Base-by-base conservation (phyloP, 2,888 invertebrate genomes). In the Cosmorhoe ocellata region DNA sequence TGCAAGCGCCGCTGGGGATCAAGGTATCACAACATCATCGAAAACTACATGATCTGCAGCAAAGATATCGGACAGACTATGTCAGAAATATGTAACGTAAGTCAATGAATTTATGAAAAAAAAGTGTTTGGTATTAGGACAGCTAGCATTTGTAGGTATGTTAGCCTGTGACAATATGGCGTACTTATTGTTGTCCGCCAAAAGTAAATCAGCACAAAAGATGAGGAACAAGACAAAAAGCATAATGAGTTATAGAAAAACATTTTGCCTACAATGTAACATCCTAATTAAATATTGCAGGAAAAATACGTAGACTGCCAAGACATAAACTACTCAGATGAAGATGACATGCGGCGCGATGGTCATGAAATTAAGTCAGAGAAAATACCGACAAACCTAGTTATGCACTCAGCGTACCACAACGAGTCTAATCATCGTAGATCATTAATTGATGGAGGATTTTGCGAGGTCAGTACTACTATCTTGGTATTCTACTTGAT, bases 21-120 rank as follows among this genome's bases (percentile, higher is more conserved):
- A 0, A 73, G 84, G 0, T 87, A 86, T 58, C 76, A 79, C 60
- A 84, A 86, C 49, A 86, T 87, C 40, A 85, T 88, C 10, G 86
- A 86, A 3, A 85, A 88, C 64, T 87, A 87, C 64, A 88, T 86
- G 86, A 81, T 88, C 38, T 88, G 88, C 65, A 76, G 81, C 1
- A 85, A 81, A 51, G 86, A 88, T 22, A 75, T 85, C 6, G 85
- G 85, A 1, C 79, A 84, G 50, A 74, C 80, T n/a, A 84, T 88
- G 85, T 81, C 85, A 0, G 86, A 84, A 51, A 84, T 88, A 54
- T 88, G 87, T 68, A 84, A 83, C 50, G 87, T 88, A 76, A 59
- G 83, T 3, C 18, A 18, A 4, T 3, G 18, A 18, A 24, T 6
- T 6, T 24, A 24, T 6, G 24, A 24, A 7, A 18, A 18, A 18